These are phyloP conservation scores for Aradophagus sp. DNA, from an alignment of 1,140 invertebrate species.

Conservation along the genomic window DNA sequence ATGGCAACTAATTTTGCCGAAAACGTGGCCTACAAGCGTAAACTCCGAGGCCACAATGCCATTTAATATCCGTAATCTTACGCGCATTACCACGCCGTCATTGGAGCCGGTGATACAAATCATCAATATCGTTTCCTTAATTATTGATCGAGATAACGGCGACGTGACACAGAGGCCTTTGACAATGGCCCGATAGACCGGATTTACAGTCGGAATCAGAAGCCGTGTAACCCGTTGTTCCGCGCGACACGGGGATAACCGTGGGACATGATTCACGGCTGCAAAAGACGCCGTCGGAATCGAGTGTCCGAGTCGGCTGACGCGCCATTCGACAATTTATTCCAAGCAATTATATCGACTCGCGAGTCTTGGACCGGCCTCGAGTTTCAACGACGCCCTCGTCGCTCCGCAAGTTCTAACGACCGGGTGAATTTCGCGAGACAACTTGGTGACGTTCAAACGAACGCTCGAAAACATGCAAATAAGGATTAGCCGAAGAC, in stretches of 20 bases:
- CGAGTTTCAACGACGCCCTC: slow-evolving; percentile 12
- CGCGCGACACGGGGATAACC: slow-evolving; percentile 41
- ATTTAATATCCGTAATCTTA: slow-evolving; percentile 43
- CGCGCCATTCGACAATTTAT: slow-evolving; percentile 19
- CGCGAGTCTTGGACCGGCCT: background rate
- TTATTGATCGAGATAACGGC: slow-evolving; percentile 50
- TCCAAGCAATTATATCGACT: slow-evolving; percentile 22
- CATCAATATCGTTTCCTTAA: slow-evolving; percentile 50
- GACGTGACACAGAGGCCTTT: slow-evolving; percentile 33
- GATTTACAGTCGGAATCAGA: slow-evolving; percentile 59
- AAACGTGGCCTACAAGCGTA: slow-evolving; percentile 14
- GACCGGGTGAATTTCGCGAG: slow-evolving; percentile 40
- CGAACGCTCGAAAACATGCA: slow-evolving; percentile 51
- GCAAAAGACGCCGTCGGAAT: slow-evolving; percentile 10
- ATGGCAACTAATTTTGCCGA: slow-evolving; percentile 17
- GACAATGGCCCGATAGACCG: slow-evolving; percentile 39
- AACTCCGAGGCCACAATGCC: slow-evolving; percentile 26
- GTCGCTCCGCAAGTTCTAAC: slow-evolving; percentile 50
- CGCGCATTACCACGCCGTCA: slow-evolving; percentile 28
- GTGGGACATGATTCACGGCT: slow-evolving; percentile 47
- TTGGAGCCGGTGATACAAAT: slow-evolving; percentile 40
- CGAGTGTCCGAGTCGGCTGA: background rate
- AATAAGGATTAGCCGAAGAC: slow-evolving; percentile 41
- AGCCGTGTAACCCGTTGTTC: slow-evolving; percentile 50
- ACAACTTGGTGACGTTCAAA: slow-evolving; percentile 41